These are phyloP conservation scores for rat (Rattus norvegicus) DNA, from an alignment of 2,113 vertebrate genomes.

Conservation along the genomic window GRCr8 NC_086024.1:103178001-103178500, in stretches of 20 bases:
- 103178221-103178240: slow-evolving; percentile 17
- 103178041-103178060: too few relatives aligned
- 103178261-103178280: background rate
- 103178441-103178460: slow-evolving; percentile 17
- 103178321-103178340: background rate
- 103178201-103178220: too few relatives aligned
- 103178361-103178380: background rate
- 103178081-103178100: too few relatives aligned
- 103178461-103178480: background rate
- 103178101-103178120: too few relatives aligned
- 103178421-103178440: background rate
- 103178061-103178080: too few relatives aligned
- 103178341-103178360: background rate
- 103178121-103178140: too few relatives aligned
- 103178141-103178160: too few relatives aligned
- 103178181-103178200: too few relatives aligned
- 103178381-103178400: slow-evolving; percentile 49
- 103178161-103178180: too few relatives aligned
- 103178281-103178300: background rate
- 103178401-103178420: background rate
- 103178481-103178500: background rate
- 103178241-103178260: slow-evolving; percentile 51
- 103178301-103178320: slow-evolving; percentile 27
- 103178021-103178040: too few relatives aligned
- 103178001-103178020: too few relatives aligned